Evolutionary conservation across 2,113 vertebrate genomes (phyloP), one percentile per base, ranked within the genome.

Genomic region (Bothrops jararaca): DNA sequence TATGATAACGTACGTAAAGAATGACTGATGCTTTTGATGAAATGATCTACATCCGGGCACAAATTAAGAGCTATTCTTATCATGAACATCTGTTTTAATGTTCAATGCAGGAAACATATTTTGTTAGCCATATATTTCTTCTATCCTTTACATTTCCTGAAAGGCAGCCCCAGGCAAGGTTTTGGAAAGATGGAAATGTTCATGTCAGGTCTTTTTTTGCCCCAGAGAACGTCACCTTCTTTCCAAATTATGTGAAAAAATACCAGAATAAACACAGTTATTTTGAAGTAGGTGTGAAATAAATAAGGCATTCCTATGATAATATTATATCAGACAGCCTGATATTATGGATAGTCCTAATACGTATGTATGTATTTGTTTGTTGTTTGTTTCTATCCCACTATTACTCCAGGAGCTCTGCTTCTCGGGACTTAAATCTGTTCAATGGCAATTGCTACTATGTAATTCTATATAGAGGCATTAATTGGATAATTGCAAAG

Each of bases 91-190:
- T 7, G 89, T 74, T 93, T 26, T 20, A 54, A 11, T 29, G 9
- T 85, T 39, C 64, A 85, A 11, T 86, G 89, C 54, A 85, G 91
- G 64, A 94, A 93, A 89, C 26, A 53, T 94, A 97, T 94, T 93
- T 58, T 58, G 53, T 60, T 89, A 89, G 93, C 42, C 42, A 26
- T 93, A 80, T 95, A 91, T 91, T 94, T 87, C 74, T 64, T 96
- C 92, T 39, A 22, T 91, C 50, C 53, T 93, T 85, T 64, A 80
- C 85, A 91, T 91, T 96, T 97, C 94, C 95, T 95, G 92, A 54
- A 90, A 85, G 53, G 80, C 92, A 69, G 69, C 93, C n/a, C 91
- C 45, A 95, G 95, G 94, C 96, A 42, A 96, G 92, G 90, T 85
- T 58, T 54, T 0, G 18, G 22, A 94, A 58, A 57, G 15, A 94